Evolutionary conservation across 1,140 invertebrate species (phyloP), one percentile per base, ranked within the genome.

Genomic region (Mylabris phalerata): DNA sequence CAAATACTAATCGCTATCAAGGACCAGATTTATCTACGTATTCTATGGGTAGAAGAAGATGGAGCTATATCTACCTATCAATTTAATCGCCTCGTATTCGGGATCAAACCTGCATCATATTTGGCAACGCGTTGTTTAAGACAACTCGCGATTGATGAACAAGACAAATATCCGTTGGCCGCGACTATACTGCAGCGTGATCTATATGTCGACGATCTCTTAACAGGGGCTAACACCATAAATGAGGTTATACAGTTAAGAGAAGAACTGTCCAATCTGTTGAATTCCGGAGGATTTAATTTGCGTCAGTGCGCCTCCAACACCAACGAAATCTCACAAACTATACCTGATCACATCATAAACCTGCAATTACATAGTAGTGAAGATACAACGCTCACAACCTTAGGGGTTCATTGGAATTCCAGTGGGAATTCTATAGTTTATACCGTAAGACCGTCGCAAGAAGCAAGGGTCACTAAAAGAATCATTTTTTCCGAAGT

Each of bases 121-220:
- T 56, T 74, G 44, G 73, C 73, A 0, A 75, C 67, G 9, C 55
- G 71, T 40, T 67, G 62, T 52, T 1, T 77, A n/a, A 44, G 65
- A 25, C 43, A 68, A 38, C 46, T 76, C 27, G 71, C 70, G 4
- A 38, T 47, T 19, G 57, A 60, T 9, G 55, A 66, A 44, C 46
- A 59, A n/a, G 52, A 62, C 11, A 27, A 61, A 4, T 64, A 61
- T 54, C 71, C 73, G 9, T 47, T 54, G 48, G 67, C 57, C 19
- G 25, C 63, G 25, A 43, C 59, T 3, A 64, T 72, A 2, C 65
- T 75, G 5, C 45, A 63, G 46, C 61, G 49, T 3, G 70, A 77
- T 68, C 72, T 75, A 46, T 79, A 79, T 51, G 73, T 79, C 1
- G 78, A 80, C 66, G 77, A 79, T 66, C 39, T 78, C 4, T 9